These are phyloP conservation scores for Syncerus caffer DNA, from an alignment of 2,797 vertebrate genomes.

Conservation along the genomic window DNA sequence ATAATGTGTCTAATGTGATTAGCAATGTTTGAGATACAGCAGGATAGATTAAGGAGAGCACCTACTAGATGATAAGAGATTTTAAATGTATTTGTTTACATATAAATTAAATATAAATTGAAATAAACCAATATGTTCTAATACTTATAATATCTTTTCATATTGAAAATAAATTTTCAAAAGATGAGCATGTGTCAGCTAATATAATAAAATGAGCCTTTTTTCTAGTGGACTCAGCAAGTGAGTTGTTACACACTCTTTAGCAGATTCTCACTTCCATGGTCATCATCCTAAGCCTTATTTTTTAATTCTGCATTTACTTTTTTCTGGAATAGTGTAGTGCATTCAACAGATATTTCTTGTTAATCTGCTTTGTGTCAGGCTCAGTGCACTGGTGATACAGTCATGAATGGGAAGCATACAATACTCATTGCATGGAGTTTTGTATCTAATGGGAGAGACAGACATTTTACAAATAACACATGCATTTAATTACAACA, in stretches of 20 bases:
- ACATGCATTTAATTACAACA: not conserved
- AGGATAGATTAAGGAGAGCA: not conserved
- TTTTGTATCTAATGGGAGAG: not conserved
- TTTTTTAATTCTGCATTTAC: not conserved
- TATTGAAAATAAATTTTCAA: not conserved
- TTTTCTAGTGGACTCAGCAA: not conserved
- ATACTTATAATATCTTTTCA: not conserved
- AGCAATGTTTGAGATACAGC: not conserved
- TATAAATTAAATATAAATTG: not conserved
- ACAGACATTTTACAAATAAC: not conserved
- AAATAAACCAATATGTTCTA: not conserved
- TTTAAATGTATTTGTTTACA: not conserved
- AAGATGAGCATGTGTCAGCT: not conserved
- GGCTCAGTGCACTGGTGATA: not conserved
- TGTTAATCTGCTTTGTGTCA: not conserved
- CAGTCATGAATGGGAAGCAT: not conserved
- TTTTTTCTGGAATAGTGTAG: not conserved
- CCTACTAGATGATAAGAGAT: not conserved
- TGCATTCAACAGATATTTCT: not conserved
- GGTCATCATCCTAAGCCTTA: not conserved
- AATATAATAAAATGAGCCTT: not conserved
- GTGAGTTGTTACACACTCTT: not conserved
- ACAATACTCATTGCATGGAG: not conserved
- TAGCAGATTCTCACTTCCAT: not conserved
- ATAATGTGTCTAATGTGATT: not conserved